Conservation (phyloP, 2,113 vertebrate genomes). For the Anolis carolinensis region DNA sequence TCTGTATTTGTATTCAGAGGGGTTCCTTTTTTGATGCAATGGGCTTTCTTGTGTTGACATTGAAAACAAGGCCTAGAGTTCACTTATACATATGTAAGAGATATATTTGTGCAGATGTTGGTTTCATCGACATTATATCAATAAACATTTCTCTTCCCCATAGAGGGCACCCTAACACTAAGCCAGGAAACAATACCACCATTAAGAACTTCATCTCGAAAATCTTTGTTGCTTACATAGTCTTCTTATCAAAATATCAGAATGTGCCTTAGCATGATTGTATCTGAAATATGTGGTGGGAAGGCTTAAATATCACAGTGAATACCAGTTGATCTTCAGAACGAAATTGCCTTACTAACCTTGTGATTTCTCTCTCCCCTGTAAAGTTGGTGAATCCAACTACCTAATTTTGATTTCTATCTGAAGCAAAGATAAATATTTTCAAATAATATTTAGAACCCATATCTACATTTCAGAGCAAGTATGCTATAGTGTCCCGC, state of each 20-base stretch:
- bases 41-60: neutral
- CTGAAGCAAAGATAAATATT: neutral
- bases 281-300: neutral
- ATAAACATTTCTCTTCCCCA: neutral
- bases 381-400: too few relatives aligned
- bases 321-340: neutral
- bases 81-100: neutral
- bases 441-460: neutral
- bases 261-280: neutral
- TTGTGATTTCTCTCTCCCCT: neutral
- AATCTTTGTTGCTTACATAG: neutral
- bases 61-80: neutral
- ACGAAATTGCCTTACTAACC: neutral
- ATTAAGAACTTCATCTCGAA: neutral
- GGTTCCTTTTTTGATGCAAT: neutral
- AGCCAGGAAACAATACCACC: neutral
- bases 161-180: conserved; percentile 5
- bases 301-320: neutral
- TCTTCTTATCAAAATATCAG: neutral
- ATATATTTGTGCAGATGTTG: neutral
- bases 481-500: neutral
- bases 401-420: too few relatives aligned
- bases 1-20: neutral
- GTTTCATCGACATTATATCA: neutral
- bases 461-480: neutral